Evolutionary conservation across 2,797 vertebrate species (phyloP), one percentile per base, ranked within the genome.

Genomic region (Sebastes diploproa): DNA sequence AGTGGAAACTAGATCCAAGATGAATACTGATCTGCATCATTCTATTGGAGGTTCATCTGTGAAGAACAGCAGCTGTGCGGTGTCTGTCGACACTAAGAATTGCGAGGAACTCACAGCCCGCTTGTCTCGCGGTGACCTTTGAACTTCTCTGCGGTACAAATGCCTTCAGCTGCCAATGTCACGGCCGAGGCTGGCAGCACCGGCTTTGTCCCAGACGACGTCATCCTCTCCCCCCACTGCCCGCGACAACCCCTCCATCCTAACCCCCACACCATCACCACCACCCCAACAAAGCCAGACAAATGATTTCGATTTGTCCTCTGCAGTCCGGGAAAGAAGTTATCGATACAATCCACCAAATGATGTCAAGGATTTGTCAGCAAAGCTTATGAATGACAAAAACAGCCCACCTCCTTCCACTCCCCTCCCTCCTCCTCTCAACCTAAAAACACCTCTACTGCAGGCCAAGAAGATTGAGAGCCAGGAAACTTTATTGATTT

Each of bases 361-460:
- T 97, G 96, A 97, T 98, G 98, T 97, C 97, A 97, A 97, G 97
- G 97, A 98, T 99, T 99, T 98, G 96, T 97, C 96, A 97, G 96
- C 94, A 94, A 95, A 96, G 97, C 97, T 97, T 98, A 98, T 97
- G 97, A 98, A 98, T 98, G 97, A 98, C 97, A 98, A 97, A 98
- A 97, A 96, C 85, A 82, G 80, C 83, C 86, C 75, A 66, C 87
- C 91, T 78, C 83, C 78, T 71, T 83, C 80, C 82, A 70, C 81
- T 73, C 80, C 70, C 88, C 77, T 60, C 46, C 83, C 63, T 75
- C 85, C 69, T 77, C 93, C 84, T 68, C 72, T 82, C 67, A 85
- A 78, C 82, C 77, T 78, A 95, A 96, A 97, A 96, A 95, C 96
- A 96, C 96, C 96, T 97, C 96, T 93, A 95, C 89, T 87, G 90